Conservation (phyloP, 2,797 vertebrate species). For the Galagoides demidoff region DNA sequence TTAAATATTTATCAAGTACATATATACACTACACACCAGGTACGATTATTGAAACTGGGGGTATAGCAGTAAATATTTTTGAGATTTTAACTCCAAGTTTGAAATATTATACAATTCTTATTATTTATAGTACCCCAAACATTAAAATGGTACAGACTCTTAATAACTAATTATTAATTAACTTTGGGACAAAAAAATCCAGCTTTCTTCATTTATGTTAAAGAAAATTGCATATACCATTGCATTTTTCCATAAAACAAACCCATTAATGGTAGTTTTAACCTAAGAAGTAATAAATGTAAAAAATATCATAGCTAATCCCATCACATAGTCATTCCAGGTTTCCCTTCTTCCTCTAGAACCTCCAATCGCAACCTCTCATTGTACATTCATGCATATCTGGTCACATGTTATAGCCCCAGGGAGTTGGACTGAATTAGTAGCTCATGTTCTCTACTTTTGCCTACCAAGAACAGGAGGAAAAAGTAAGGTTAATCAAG, state of each 20-base stretch:
- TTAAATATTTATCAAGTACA: neutral
- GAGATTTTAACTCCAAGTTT: neutral
- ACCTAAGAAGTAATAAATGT: neutral
- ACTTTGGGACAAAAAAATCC: neutral
- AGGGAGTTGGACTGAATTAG: neutral
- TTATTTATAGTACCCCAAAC: neutral
- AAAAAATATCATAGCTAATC: neutral
- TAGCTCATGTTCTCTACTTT: neutral
- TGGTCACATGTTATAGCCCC: neutral
- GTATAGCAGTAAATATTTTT: neutral
- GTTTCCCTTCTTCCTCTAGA: neutral
- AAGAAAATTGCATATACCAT: neutral
- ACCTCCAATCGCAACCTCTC: rapidly evolving
- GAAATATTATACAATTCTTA: neutral
- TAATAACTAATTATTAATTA: neutral
- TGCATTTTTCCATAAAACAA: neutral
- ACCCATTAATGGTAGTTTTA: neutral
- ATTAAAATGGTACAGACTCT: neutral
- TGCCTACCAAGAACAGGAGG: neutral
- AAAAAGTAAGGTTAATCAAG: neutral
- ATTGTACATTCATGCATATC: too few species aligned
- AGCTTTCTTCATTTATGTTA: neutral
- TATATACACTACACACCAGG: neutral
- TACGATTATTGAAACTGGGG: neutral
- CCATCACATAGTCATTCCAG: rapidly evolving